Evolutionary conservation across 1,140 invertebrate species (phyloP).

Genomic region (Danaus melanippus): DNA sequence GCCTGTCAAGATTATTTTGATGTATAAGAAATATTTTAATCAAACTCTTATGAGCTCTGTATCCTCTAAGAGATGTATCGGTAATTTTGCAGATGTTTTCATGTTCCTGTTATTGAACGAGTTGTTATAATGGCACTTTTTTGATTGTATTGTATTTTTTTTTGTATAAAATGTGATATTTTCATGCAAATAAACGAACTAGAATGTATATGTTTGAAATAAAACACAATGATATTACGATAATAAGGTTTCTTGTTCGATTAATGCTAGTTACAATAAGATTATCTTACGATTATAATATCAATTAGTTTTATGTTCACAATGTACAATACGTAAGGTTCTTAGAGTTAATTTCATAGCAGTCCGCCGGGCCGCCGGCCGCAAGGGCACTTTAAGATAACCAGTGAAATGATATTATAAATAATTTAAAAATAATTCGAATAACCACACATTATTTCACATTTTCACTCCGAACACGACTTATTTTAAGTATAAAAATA

Average conservation of each 20-base stretch:
- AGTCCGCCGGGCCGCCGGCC: constrained; percentile 61
- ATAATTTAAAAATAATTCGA: constrained; percentile 9
- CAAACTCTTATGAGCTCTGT: too few relatives aligned
- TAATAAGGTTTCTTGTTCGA: constrained; percentile 71
- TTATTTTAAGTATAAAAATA: constrained; percentile 39
- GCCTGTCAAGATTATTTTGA: too few relatives aligned
- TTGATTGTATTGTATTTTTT: not conserved
- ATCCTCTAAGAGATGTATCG: too few relatives aligned
- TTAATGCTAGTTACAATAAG: constrained; percentile 70
- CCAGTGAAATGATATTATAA: constrained; percentile 35
- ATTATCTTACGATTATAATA: constrained; percentile 65
- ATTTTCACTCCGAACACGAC: constrained; percentile 30
- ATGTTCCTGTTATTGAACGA: too few relatives aligned
- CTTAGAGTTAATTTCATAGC: constrained; percentile 59
- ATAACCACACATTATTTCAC: constrained; percentile 24
- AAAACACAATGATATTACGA: constrained; percentile 65
- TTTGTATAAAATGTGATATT: not conserved
- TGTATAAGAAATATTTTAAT: too few relatives aligned
- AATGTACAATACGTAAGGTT: constrained; percentile 69
- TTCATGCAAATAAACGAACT: not conserved
- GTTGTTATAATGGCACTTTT: not conserved
- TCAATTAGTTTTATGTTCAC: constrained; percentile 68
- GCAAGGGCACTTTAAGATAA: constrained; percentile 64
- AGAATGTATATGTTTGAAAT: constrained; percentile 26
- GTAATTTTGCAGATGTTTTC: too few relatives aligned